phyloP scores from a whole-genome alignment of 2,113 vertebrate genomes.

The Cyphomyrus discorhynchus region DNA sequence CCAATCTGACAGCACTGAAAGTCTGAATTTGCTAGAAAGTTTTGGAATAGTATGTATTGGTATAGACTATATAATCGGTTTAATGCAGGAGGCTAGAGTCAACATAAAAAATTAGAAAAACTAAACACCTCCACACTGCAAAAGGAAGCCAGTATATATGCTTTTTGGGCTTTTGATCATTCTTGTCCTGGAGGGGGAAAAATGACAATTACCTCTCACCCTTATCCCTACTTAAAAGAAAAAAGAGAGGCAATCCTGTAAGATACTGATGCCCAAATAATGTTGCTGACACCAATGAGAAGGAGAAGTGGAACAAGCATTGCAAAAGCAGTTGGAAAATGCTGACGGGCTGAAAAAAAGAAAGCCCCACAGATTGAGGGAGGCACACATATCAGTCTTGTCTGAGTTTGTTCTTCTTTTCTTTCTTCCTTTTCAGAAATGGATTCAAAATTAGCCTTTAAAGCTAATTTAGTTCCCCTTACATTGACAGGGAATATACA shows the following conservation, averaged over 20 bases:
- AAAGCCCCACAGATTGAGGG: not conserved
- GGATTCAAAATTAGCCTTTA: not conserved
- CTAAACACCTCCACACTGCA: too few relatives aligned
- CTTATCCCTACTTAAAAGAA: not conserved
- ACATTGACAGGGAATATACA: not conserved
- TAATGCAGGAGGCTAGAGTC: too few relatives aligned
- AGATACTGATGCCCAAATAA: not conserved
- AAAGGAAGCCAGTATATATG: not conserved
- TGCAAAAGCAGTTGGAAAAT: conserved; percentile 4
- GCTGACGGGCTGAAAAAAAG: not conserved
- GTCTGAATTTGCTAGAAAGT: too few relatives aligned
- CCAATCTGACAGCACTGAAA: not conserved
- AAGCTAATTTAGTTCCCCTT: not conserved
- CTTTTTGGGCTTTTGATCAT: not conserved
- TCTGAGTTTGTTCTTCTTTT: not conserved
- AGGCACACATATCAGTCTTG: not conserved
- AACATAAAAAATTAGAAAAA: too few relatives aligned
- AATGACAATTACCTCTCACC: not conserved
- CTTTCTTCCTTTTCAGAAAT: conserved; percentile 6
- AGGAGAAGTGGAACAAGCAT: not conserved
- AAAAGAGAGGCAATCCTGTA: not conserved
- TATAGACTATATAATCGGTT: too few relatives aligned
- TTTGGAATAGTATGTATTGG: too few relatives aligned
- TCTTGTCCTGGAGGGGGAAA: not conserved
- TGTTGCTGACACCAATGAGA: not conserved